Base-by-base conservation (phyloP, 2,888 invertebrate genomes). In the Chrysolina oricalcia region DNA sequence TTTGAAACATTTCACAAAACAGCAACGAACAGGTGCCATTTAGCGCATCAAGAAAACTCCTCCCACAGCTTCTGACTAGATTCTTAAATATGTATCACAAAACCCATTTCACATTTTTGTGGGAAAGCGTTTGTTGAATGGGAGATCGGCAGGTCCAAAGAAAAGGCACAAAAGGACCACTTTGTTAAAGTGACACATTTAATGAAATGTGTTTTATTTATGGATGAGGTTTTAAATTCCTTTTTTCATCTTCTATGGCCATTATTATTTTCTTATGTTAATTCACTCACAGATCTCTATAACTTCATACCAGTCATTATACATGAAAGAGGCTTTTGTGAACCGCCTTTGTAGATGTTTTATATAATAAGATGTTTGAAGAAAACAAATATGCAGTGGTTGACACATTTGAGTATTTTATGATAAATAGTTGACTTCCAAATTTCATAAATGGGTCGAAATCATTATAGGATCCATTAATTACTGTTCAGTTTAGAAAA, bases 141-240 rank as follows among this genome's bases (percentile, higher is more conserved):
- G 72, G 73, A 78, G 75, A 74, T 73, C 75, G 71, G 80, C 74
- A 75, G 73, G 73, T 53, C 77, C 72, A 77, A 79, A 78, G 70
- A 80, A 79, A 84, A 78, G 82, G 75, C 80, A 85, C 86, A 86
- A 86, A 83, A 82, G 84, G 76, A 82, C 84, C 84, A 84, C 86
- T 86, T 86, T 86, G 85, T 86, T 83, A 81, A 81, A 81, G 83
- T 86, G 86, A 86, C 86, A 85, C 81, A 82, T 86, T 85, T 85
- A 86, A 86, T 85, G 85, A 86, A 86, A 86, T 83, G 84, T 83
- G 81, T 82, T 83, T 85, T 85, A 86, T 86, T 86, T 86, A 86
- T 86, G 84, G 81, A 75, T 68, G 77, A 75, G 72, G 66, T 63
- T 56, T 70, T 77, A 74, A 73, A 78, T 74, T 73, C 72, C 73